Base-by-base conservation (phyloP, 2,113 vertebrate species). In the Baryphthengus martii region DNA sequence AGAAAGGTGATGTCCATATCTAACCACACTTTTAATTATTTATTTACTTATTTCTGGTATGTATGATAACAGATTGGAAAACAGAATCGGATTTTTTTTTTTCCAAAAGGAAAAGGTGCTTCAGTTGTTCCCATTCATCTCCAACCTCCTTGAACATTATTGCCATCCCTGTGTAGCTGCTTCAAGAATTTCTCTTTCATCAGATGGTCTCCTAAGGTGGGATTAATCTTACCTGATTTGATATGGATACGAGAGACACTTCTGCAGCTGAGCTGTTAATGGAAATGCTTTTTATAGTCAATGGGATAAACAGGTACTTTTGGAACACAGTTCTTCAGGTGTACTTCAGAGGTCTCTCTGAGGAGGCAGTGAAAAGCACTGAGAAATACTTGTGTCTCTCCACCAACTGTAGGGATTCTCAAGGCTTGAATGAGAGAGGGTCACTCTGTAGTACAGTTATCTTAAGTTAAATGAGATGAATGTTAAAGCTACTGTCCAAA, bases 71-170 rank as follows among this genome's bases (percentile, higher is more conserved):
- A 14, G 12, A 25, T 59, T 52, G n/a, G n/a, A 88, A n/a, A n/a
- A n/a, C n/a, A n/a, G n/a, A n/a, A n/a, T n/a, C n/a, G n/a, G n/a
- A n/a, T n/a, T n/a, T n/a, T n/a, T n/a, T n/a, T n/a, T 79, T 26
- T 70, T 29, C 19, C 0, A 0, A 76, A 61, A 50, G 20, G 17
- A 67, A 42, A 76, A 68, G 1, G 2, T 29, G 5, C 1, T 65
- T 76, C 6, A 1, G 42, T 68, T 68, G 4, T 45, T 79, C 2
- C 8, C 17, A 31, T 31, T 65, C 33, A 25, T 42, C 13, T 79
- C 74, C 15, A 33, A 10, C 6, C 6, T 39, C 25, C 5, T 13
- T 35, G 35, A 72, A 13, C 2, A 1, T 55, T 67, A 21, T 45
- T 82, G 3, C 16, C 15, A 29, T 18, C 18, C 20, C 11, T 56